phyloP scores from a whole-genome alignment of 1,140 invertebrate species.

The Phenacoccus solenopsis region DNA sequence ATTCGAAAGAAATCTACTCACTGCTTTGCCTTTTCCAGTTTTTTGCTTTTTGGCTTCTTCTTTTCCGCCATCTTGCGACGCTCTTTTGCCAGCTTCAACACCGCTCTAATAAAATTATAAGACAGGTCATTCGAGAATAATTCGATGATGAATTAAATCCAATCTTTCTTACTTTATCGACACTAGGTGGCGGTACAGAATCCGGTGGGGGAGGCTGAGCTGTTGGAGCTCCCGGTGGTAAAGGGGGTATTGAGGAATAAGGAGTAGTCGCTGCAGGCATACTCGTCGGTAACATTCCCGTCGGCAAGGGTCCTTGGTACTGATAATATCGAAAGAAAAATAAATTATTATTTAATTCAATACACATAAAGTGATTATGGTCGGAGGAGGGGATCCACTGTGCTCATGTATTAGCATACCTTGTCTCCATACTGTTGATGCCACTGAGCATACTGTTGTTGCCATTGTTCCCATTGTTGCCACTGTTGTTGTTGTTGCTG shows the following conservation, averaged over 20 bases:
- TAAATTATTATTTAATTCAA: neutral
- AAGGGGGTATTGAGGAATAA: conserved; percentile 9
- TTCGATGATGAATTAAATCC: neutral
- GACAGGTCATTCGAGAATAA: too few species aligned
- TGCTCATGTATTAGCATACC: conserved; percentile 37
- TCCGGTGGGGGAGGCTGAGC: conserved; percentile 23
- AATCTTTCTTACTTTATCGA: neutral
- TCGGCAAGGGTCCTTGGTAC: neutral
- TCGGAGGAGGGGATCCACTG: neutral
- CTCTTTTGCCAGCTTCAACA: neutral
- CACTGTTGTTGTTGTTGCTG: conserved; percentile 56
- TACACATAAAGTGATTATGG: neutral
- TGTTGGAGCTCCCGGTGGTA: conserved; percentile 25
- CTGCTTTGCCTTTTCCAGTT: conserved; percentile 10
- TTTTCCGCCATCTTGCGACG: neutral
- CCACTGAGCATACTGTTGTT: conserved; percentile 72
- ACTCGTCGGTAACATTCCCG: neutral
- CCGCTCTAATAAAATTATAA: neutral
- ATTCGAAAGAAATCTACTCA: conserved; percentile 14
- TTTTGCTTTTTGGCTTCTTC: conserved; percentile 21
- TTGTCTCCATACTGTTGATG: conserved; percentile 67
- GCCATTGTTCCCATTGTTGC: conserved; percentile 72
- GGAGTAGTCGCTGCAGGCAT: neutral
- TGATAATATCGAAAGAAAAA: neutral
- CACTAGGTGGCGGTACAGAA: conserved; percentile 30